Evolutionary conservation across 2,797 vertebrate species (phyloP), one percentile per base, ranked within the genome.

Genomic region (Phrynocephalus vlangalii): DNA sequence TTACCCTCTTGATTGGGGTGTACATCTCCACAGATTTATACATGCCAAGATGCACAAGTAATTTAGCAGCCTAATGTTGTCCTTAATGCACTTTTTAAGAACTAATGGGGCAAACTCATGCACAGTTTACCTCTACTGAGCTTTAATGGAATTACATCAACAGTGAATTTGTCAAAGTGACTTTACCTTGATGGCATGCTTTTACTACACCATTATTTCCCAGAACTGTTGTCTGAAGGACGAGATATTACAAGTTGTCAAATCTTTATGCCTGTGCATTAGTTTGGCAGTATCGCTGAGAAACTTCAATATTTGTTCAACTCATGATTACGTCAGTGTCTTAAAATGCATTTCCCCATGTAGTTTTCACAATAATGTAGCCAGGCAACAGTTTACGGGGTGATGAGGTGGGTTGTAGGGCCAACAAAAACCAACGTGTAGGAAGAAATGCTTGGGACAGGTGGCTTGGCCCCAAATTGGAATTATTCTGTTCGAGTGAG

Each of bases 21-120:
- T 66, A 0, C 30, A 0, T 84, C 84, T 22, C 3, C 33, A 50
- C 15, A n/a, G 8, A 33, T 60, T 72, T 78, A 50, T 50, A 24
- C 8, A 86, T 79, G 81, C 44, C 44, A 52, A 88, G 22, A 28
- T 84, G 18, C 16, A 28, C 18, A 28, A 91, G 56, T 22, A 67
- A 11, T 89, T 91, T 92, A 89, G 67, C 38, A 48, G 22, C 76
- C 22, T 63, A 83, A 86, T 28, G 75, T 72, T 56, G 20, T 20
- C 75, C 88, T 91, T 90, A 16, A 86, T 38, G 83, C 38, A 30
- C 6, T 83, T 89, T 86, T 38, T 85, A 77, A 73, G 18, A 85
- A 71, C 28, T 81, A 52, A 68, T 0, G 28, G 20, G 13, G 10
- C 84, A 87, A 90, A 63, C 38, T 85, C 83, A 82, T 77, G 50